Percentiles rank a stretch among this genome's conserved stretches.
phyloP scores from a whole-genome alignment of 2,113 vertebrate species.

The Neolamprologus fasciatus region DNA sequence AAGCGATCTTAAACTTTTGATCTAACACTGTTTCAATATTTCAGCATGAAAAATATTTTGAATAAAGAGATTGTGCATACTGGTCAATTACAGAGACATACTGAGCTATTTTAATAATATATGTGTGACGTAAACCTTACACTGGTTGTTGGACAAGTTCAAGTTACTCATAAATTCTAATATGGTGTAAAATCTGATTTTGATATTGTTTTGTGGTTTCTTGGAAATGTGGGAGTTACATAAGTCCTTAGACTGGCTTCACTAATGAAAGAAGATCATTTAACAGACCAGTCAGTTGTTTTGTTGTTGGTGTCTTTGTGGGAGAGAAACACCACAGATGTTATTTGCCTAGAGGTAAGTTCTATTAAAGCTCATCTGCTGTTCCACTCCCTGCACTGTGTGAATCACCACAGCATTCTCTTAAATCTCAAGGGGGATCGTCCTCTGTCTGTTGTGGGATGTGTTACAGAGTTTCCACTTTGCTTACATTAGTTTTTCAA shows the following conservation, averaged over 20 bases:
- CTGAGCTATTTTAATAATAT: not conserved
- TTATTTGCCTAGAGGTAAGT: not conserved
- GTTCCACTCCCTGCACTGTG: not conserved
- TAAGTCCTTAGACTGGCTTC: not conserved
- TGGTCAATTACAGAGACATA: not conserved
- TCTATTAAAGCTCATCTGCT: not conserved
- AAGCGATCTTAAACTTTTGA: not conserved
- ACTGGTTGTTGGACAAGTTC: not conserved
- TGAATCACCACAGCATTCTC: not conserved
- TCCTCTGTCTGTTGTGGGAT: not conserved
- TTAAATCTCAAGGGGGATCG: not conserved
- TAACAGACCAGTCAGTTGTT: not conserved
- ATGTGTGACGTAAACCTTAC: not conserved
- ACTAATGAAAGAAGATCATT: not conserved
- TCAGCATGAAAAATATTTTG: not conserved
- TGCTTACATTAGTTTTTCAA: not conserved
- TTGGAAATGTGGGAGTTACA: not conserved
- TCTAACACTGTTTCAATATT: not conserved
- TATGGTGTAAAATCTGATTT: not conserved
- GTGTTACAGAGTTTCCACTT: not conserved
- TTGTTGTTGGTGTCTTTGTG: not conserved
- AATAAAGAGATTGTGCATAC: not conserved
- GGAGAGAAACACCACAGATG: conserved; percentile 22
- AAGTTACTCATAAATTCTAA: not conserved
- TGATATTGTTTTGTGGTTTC: not conserved